Base-by-base conservation (phyloP, 1,140 invertebrate genomes). In the Drosophila tropicalis region DNA sequence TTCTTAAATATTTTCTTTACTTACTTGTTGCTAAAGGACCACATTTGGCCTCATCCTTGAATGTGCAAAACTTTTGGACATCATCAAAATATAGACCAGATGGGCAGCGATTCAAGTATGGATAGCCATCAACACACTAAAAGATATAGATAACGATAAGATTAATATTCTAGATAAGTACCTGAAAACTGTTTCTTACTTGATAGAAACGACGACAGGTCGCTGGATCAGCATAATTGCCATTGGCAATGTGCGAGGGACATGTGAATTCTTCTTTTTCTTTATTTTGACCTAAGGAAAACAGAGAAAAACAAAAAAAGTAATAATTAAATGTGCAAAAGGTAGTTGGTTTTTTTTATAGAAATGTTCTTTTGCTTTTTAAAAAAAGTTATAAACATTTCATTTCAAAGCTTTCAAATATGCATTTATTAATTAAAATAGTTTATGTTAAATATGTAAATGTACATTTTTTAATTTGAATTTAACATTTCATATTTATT, bases 21-120 rank as follows among this genome's bases (percentile, higher is more conserved):
- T 95, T 94, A 97, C 97, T 97, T 87, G 96, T 95, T 70, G 96
- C 93, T 76, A 98, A 95, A 12, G 97, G 97, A 39, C 97, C 97
- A 92, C 97, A 98, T 89, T 96, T 94, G n/a, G 97, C 96, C 93
- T 98, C 97, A 71, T 95, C 95, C 93, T 97, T 97, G 91, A 98
- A 98, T 0, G 97, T 98, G 90, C 97, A 98, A 71, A 96, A 96
- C 93, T 98, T 98, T 90, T 95, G 96, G 67, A 97, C 95, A 82
- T 98, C 97, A 90, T 98, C 97, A 91, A 98, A 98, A 91, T 97
- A 97, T 5, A 98, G 92, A 36, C 96, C 96, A 9, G 97, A 97
- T 5, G 97, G 97, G 93, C 97, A 98, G 83, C 96, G 94, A 91
- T 96, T 97, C 79, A 97, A 87, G 84, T 98, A 97, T 0, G 97